Evolutionary conservation across 2,797 vertebrate genomes (phyloP).

Genomic region (Tauraco hartlaubi): DNA sequence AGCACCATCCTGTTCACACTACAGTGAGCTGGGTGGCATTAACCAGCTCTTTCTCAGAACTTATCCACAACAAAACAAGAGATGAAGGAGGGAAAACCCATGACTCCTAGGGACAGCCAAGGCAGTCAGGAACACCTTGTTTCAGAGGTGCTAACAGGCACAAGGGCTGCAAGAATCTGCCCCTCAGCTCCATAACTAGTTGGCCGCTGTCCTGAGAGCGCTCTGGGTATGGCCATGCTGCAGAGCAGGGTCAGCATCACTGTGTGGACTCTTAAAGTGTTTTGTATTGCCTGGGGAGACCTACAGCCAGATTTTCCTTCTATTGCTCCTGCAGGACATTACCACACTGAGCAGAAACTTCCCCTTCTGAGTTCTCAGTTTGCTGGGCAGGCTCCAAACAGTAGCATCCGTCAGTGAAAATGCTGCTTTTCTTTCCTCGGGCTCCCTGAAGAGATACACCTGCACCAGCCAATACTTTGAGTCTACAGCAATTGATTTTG

Average conservation of each 20-base stretch:
- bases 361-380: background rate
- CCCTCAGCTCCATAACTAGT: fast-evolving
- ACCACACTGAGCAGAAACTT: background rate
- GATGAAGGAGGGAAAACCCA: background rate
- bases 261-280: background rate
- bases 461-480: background rate
- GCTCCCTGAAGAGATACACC: background rate
- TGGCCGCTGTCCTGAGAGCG: background rate
- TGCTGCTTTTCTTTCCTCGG: background rate
- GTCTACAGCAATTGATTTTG: background rate
- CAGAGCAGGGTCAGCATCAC: background rate
- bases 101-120: background rate
- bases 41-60: background rate
- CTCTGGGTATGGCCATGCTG: background rate
- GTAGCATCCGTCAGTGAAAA: background rate
- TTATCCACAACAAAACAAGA: background rate
- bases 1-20: background rate
- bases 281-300: background rate
- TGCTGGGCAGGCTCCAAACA: background rate
- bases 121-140: background rate
- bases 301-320: background rate
- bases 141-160: background rate
- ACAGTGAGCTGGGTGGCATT: background rate
- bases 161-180: background rate
- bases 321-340: background rate